Base-by-base conservation (phyloP, 1,140 invertebrate species). In the Paraescarpia echinospica region DNA sequence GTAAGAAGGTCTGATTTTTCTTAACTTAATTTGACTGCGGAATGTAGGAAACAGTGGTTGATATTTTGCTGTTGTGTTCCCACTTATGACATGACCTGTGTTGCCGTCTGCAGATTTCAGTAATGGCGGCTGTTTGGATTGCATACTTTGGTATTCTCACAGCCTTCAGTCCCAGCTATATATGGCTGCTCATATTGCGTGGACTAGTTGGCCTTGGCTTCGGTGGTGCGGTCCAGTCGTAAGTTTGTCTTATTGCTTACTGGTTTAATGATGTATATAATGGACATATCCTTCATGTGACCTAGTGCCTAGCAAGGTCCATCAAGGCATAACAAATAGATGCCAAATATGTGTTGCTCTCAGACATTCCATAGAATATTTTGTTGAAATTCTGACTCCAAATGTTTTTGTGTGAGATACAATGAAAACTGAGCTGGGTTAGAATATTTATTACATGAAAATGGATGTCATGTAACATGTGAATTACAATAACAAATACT, bases 201-300 rank as follows among this genome's bases (percentile, higher is more conserved):
- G 98, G 98, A 90, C 96, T 99, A 5, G 98, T 99, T 90, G 98
- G 98, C n/a, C 98, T 99, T 96, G 98, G 98, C 33, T 98, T 99
- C 95, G 98, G 98, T 93, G 98, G 98, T 96, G 98, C 98, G 35
- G 98, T 98, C 93, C 98, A 99, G 96, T 98, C 98, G 98, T 99
- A 97, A 97, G 98, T 97, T 34, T 90, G n/a, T 34, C 33, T 90
- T 18, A 34, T 22, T 90, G 89, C 41, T 12, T 41, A 41, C 41
- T 6, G 41, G 12, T 41, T 41, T 41, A 41, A 41, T 6, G 41
- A 41, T 41, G 41, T 6, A 6, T 12, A 41, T 12, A 41, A 12
- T 41, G 4, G 12, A 41, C 12, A 41, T n/a, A n/a, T 41, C 12
- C 41, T 6, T 41, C 41, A 41, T 41, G 41, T 41, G 41, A 41